A percentile compares a stretch with the other conserved stretches of the same genome.
These are phyloP conservation scores for Semibalanus balanoides DNA, from an alignment of 1,140 invertebrate species.

Conservation along the genomic window DNA sequence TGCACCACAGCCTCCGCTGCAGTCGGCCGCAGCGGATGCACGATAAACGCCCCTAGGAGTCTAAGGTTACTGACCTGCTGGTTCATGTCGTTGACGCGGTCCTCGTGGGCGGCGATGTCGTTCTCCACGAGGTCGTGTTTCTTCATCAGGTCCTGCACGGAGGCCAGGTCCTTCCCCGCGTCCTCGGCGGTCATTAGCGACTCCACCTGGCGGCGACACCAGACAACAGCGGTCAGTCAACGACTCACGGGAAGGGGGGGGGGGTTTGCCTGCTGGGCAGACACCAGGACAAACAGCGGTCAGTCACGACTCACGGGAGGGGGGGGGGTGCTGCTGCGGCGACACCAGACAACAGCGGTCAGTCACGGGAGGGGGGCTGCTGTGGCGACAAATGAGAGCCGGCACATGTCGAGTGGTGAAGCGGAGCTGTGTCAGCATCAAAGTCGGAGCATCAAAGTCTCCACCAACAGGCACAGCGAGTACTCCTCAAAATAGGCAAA, in stretches of 20 bases:
- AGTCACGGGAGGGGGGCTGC: conserved; percentile 65
- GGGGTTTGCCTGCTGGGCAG: no score
- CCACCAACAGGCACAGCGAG: no score
- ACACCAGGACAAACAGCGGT: no score
- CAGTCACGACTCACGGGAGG: conserved; percentile 89
- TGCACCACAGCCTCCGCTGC: no score
- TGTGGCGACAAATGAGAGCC: background rate
- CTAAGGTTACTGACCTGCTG: conserved; percentile 12
- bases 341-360: background rate
- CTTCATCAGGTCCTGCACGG: conserved; percentile 98
- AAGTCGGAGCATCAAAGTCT: no score
- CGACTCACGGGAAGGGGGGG: no score
- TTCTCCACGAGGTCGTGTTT: conserved; percentile 92
- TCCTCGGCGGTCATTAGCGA: conserved; percentile 92
- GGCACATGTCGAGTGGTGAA: no score
- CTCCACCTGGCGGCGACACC: conserved; percentile 39
- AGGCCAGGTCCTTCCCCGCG: conserved; percentile 93
- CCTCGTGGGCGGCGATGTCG: conserved; percentile 56
- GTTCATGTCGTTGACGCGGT: conserved; percentile 74
- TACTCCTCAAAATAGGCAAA: no score
- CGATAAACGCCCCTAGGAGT: no score
- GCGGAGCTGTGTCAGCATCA: no score
- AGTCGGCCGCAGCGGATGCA: no score
- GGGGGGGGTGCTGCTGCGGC: conserved; percentile 26
- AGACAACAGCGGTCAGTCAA: no score